Evolutionary conservation across 1,140 invertebrate genomes (phyloP), one percentile per base, ranked within the genome.

Genomic region (Lethrus apterus): DNA sequence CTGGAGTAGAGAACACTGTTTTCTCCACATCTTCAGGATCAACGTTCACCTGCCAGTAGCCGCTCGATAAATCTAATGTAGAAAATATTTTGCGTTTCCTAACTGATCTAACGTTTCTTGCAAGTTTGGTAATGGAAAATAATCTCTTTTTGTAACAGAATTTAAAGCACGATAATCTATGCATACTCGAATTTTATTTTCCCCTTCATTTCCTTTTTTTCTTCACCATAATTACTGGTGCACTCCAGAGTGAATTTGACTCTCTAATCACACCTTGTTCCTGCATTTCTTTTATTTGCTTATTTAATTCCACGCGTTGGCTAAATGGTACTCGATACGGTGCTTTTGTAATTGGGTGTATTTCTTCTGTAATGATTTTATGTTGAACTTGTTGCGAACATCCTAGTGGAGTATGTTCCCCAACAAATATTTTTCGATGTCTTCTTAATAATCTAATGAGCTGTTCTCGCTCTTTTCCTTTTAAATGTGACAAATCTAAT

Each of bases 11-110:
- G 46, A 72, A 71, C 3, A 59, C 68, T 31, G 70, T 74, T 52
- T 73, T 74, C 0, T 59, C 26, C 42, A 43, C 57, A 52, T 69
- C 62, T 5, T 52, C 13, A 35, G 45, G 31, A 2, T 63, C 55
- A 0, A 75, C 44, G 24, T 57, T 46, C 8, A 75, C 58, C 51
- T 77, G 71, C 56, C 59, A 68, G 49, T 67, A 75, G 0, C 71
- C 71, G 32, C 51, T 57, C 0, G 48, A 46, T 10, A 71, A 32
- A 56, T 74, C 69, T 2, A 75, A 38, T 0, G 60, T 55, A 0
- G 59, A 55, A 44, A 74, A 73, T 31, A 57, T 62, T 24, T 1
- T 57, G 56, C 1, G 35, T 8, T 9, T 10, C 53, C 56, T 23
- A 74, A 32, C 8, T 47, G 46, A 43, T 67, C 61, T 7, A 77